A percentile compares a stretch with the other conserved stretches of the same genome.
Conservation (phyloP, 2,113 vertebrate genomes). For the Psettodes erumei region DNA sequence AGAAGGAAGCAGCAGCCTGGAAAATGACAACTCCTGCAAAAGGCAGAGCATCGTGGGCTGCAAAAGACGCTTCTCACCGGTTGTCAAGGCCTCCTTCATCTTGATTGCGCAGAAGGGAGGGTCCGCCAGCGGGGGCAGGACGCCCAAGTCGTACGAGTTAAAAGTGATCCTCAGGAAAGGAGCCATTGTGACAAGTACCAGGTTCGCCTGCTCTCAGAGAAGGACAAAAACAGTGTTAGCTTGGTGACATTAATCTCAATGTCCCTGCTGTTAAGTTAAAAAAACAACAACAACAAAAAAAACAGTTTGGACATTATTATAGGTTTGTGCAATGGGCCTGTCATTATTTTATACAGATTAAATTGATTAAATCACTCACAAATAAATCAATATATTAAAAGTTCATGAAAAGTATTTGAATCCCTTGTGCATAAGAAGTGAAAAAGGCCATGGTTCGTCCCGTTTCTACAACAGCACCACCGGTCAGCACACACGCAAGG, state of each 20-base stretch:
- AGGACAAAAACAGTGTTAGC: conserved; percentile 28
- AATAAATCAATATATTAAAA: neutral
- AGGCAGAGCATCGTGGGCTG: neutral
- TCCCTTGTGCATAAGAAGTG: conserved; percentile 1
- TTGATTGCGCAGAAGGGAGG: conserved; percentile 95
- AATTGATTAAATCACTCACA: neutral
- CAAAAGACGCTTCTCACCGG: conserved; percentile 83
- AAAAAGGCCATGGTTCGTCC: too few species aligned
- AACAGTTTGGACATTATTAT: too few species aligned
- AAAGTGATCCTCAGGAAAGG: conserved; percentile 96
- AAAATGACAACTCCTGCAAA: conserved; percentile 6
- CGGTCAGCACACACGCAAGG: neutral
- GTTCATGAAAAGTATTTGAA: neutral
- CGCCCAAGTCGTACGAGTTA: conserved; percentile 91
- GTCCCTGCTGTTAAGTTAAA: too few species aligned
- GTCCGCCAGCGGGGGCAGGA: conserved; percentile 79
- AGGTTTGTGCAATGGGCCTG: too few species aligned
- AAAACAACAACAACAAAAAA: too few species aligned
- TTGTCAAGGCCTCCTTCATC: conserved; percentile 94
- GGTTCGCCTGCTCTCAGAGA: conserved; percentile 58
- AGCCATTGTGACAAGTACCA: conserved; percentile 84
- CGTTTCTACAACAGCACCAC: neutral
- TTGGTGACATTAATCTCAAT: conserved; percentile 1
- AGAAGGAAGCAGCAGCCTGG: neutral
- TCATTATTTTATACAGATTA: neutral